Evolutionary conservation across 2,797 vertebrate genomes (phyloP).

Genomic region (Microctenopoma lineatum): DNA sequence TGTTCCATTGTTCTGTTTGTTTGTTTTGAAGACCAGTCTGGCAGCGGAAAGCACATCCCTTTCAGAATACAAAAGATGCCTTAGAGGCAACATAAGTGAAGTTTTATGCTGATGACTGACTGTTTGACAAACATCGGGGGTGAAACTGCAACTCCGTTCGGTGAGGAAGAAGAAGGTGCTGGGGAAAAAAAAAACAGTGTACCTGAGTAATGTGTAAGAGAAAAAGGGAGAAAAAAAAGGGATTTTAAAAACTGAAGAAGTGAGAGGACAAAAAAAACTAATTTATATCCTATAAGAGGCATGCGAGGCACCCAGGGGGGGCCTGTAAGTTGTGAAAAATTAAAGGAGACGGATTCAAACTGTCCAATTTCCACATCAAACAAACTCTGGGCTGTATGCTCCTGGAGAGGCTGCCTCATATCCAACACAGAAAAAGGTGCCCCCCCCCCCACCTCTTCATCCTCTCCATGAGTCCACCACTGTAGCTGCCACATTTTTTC

Average conservation of each 20-base stretch:
- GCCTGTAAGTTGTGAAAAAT: constrained; percentile 99
- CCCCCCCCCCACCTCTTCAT: constrained; percentile 58
- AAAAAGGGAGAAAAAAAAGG: constrained; percentile 31
- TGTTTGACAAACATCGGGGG: constrained; percentile 75
- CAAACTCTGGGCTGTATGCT: constrained; percentile 91
- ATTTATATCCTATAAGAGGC: constrained; percentile 92
- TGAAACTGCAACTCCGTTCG: constrained; percentile 67
- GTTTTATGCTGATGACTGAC: constrained; percentile 83
- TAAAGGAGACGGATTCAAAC: constrained; percentile 99
- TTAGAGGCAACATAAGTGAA: constrained; percentile 81
- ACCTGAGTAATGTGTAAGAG: constrained; percentile 67
- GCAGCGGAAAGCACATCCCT: constrained; percentile 70
- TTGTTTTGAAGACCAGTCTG: constrained; percentile 81
- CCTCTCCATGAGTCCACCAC: constrained; percentile 68
- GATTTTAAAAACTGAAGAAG: constrained; percentile 58
- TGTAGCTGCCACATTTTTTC: constrained; percentile 66
- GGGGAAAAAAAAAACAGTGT: constrained; percentile 45
- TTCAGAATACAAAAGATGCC: constrained; percentile 85
- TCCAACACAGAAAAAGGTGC: constrained; percentile 86
- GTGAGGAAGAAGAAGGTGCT: constrained; percentile 44
- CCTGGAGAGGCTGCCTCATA: constrained; percentile 97
- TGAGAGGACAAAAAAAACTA: constrained; percentile 78
- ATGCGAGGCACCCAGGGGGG: constrained; percentile 91
- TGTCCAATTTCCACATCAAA: constrained; percentile 99
- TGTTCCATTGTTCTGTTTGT: constrained; percentile 78